Conservation (phyloP, 2,113 vertebrate genomes). For the Corythoichthys intestinalis region DNA sequence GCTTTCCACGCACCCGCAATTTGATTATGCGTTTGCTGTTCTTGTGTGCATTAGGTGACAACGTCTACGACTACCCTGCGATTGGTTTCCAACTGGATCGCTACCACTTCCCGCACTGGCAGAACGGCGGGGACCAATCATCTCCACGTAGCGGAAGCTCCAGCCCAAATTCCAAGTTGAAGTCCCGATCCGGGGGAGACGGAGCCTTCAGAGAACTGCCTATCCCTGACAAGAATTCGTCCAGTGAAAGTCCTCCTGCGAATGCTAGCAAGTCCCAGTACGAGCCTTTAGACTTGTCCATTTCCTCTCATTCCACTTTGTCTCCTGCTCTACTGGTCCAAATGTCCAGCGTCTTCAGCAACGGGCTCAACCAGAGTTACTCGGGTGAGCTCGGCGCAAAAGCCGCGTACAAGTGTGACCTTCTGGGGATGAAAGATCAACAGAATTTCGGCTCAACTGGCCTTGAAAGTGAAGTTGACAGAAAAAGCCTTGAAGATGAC, state of each 20-base stretch:
- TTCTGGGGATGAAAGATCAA: slow-evolving; percentile 64
- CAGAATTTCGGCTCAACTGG: slow-evolving; percentile 63
- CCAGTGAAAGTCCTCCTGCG: slow-evolving; percentile 29
- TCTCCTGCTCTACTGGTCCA: slow-evolving; percentile 60
- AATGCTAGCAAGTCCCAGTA: slow-evolving; percentile 83
- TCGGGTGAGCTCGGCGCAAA: slow-evolving; percentile 68
- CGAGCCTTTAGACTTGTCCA: slow-evolving; percentile 87
- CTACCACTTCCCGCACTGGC: slow-evolving; percentile 84
- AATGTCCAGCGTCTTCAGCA: slow-evolving; percentile 78
- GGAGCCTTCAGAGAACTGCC: slow-evolving; percentile 76
- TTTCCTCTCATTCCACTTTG: slow-evolving; percentile 74
- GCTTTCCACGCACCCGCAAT: slow-evolving; percentile 41
- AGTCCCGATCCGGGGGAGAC: slow-evolving; percentile 69
- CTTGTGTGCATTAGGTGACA: slow-evolving; percentile 79
- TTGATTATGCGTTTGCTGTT: slow-evolving; percentile 37
- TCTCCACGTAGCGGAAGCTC: slow-evolving; percentile 74
- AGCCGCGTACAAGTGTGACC: slow-evolving; percentile 73
- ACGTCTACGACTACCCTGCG: slow-evolving; percentile 85
- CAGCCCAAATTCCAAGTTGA: slow-evolving; percentile 65
- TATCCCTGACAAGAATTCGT: slow-evolving; percentile 30
- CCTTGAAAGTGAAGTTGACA: slow-evolving; percentile 67
- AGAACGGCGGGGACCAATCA: slow-evolving; percentile 75
- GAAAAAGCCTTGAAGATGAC: slow-evolving; percentile 44
- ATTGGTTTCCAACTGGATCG: slow-evolving; percentile 88
- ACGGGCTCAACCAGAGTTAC: slow-evolving; percentile 65